Evolutionary conservation across 2,888 invertebrate genomes (phyloP), one percentile per base, ranked within the genome.

Genomic region (Pasiphila rectangulata): DNA sequence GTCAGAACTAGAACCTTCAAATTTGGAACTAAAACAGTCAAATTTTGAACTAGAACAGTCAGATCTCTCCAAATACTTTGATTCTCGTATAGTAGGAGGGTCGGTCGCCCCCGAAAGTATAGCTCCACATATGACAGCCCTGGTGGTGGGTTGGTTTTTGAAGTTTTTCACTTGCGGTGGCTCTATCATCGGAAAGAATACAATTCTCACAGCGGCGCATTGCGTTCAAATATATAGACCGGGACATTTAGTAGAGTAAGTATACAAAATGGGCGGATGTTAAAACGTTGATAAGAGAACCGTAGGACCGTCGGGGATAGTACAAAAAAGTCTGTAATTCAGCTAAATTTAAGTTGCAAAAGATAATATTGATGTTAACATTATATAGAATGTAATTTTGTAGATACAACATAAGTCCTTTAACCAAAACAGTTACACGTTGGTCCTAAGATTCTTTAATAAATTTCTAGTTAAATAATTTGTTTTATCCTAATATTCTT

Each of bases 151-250:
- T 2, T 40, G 35, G 15, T 13, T 44, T n/a, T 2, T 48, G 24
- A 46, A 17, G 6, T 41, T 21, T 5, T 45, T 51, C 3, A 2
- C 12, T 1, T 52, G 51, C 23, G 51, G 51, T 23, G 51, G 51
- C 6, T 55, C 58, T n/a, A 30, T 65, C n/a, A 54, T 62, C 49
- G 23, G 51, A 38, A 2, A 37, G 9, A 13, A 25, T 10, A 29
- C 47, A 43, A 30, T 58, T 1, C 13, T 54, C 13, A 61, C 54
- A 3, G 60, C 60, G 4, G 60, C 60, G 5, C 60, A 59, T n/a
- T 59, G 56, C 19, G 48, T 56, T 24, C 7, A 5, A n/a, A 5
- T 12, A 72, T 75, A 6, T 46, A 2, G 4, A 15, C 75, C 6
- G 46, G 4, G 0, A 34, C 62, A 2, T 47, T 20, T 24, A 27